phyloP scores from a whole-genome alignment of 2,888 invertebrate species.

The Erpobdella octoculata region DNA sequence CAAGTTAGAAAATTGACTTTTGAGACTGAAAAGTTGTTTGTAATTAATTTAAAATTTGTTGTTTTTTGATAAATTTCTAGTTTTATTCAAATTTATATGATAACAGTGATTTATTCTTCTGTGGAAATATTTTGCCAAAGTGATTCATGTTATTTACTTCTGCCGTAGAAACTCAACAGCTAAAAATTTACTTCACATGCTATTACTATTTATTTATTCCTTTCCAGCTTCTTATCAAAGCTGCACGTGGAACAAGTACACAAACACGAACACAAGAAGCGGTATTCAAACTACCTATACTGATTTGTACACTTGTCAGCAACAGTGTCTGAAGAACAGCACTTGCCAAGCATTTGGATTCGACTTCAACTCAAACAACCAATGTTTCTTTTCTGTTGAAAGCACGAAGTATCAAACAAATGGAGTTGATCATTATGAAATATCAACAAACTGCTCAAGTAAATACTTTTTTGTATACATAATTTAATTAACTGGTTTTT shows the following conservation, averaged over 20 bases:
- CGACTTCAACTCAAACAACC: not conserved
- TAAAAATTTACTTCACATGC: too few relatives aligned
- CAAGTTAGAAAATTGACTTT: too few relatives aligned
- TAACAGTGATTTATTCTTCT: too few relatives aligned
- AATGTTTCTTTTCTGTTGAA: not conserved
- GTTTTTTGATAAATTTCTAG: too few relatives aligned
- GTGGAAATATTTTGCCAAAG: too few relatives aligned
- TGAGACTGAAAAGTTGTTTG: too few relatives aligned
- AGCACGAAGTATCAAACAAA: not conserved
- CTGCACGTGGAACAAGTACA: not conserved
- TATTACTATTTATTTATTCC: not conserved
- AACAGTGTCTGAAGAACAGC: not conserved
- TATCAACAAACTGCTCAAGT: not conserved
- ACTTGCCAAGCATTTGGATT: not conserved
- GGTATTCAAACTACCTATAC: not conserved
- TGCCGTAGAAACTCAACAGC: too few relatives aligned
- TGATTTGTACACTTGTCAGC: not conserved
- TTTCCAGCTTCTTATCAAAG: not conserved
- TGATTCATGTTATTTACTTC: too few relatives aligned
- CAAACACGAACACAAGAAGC: not conserved
- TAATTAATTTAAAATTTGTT: too few relatives aligned
- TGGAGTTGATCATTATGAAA: not conserved
- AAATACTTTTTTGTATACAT: too few relatives aligned
- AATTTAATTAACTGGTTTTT: too few relatives aligned
- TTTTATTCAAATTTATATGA: too few relatives aligned